A percentile compares a stretch with the other conserved stretches of the same genome.
These are phyloP conservation scores for Mormyrus iriodes DNA, from an alignment of 2,113 vertebrate species.

Conservation along the genomic window DNA sequence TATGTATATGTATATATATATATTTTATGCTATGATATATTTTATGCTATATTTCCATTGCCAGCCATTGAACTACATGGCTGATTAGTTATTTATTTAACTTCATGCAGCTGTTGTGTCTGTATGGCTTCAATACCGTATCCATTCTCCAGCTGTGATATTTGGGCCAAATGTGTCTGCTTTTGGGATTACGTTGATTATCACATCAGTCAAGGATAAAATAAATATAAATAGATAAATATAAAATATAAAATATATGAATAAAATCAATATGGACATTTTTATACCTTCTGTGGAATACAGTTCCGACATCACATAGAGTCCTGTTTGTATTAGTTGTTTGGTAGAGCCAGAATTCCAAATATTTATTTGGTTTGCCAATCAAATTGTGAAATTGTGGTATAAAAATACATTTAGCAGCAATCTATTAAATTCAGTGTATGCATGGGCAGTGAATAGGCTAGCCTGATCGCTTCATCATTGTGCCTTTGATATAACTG, in stretches of 20 bases:
- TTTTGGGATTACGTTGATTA: neutral
- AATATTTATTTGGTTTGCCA: neutral
- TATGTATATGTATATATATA: too few species aligned
- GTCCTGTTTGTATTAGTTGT: neutral
- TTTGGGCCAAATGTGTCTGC: too few species aligned
- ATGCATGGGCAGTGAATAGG: neutral
- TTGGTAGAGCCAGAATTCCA: neutral
- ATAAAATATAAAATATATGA: too few species aligned
- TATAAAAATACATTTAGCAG: neutral
- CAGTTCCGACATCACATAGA: neutral
- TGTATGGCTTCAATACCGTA: too few species aligned
- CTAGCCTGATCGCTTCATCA: neutral
- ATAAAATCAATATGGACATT: neutral
- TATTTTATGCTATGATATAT: too few species aligned
- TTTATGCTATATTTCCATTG: too few species aligned
- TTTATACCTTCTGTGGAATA: neutral
- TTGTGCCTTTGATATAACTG: neutral
- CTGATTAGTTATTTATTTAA: too few species aligned
- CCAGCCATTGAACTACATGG: too few species aligned
- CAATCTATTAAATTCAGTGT: neutral
- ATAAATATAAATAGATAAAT: too few species aligned
- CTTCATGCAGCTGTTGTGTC: too few species aligned
- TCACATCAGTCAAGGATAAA: neutral
- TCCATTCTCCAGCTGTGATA: too few species aligned
- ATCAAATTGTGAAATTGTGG: neutral